Evolutionary conservation across 1,140 invertebrate species (phyloP), one percentile per base, ranked within the genome.

Genomic region (Phymastichus coffea): DNA sequence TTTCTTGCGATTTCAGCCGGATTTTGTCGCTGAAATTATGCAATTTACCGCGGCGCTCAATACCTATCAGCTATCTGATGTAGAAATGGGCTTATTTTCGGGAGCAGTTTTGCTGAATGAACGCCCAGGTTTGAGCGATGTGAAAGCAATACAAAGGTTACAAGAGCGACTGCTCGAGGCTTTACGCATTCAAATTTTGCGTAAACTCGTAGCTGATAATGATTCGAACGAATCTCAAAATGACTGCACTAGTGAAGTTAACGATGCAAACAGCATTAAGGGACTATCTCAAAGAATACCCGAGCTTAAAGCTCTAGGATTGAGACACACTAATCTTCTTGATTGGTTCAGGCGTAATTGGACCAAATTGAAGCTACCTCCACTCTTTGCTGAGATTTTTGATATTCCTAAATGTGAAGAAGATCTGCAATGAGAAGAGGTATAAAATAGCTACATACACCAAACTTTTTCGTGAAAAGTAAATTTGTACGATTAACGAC

Each of bases 351-450:
- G 94, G 61, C 80, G 86, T 57, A 90, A 95, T 78, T 97, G 94
- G 94, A 85, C 85, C 55, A 88, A 89, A 67, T 83, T 96, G 30
- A 85, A 87, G 60, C 83, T 97, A 67, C 95, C 95, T 28, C 93
- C 94, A 1, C 85, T 98, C 33, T 98, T 96, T 77, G 93, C 95
- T 22, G 95, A 98, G 80, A 97, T 97, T 68, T 98, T 97, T 78
- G 95, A 98, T 84, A 97, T 98, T 82, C 94, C 94, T 44, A 95
- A 93, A 80, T 87, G 86, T 71, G 90, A 92, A 70, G 90, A 92
- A 69, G 87, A 89, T 76, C 75, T 86, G 56, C 84, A 86, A 74
- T 85, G 80, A 84, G 76, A 57, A 68, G 65, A 63, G 23, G 60
- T n/a, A n/a, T n/a, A n/a, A n/a, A n/a, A n/a, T n/a, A n/a, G n/a